Base-by-base conservation (phyloP, 2,888 invertebrate species). In the Eupithecia inturbata region DNA sequence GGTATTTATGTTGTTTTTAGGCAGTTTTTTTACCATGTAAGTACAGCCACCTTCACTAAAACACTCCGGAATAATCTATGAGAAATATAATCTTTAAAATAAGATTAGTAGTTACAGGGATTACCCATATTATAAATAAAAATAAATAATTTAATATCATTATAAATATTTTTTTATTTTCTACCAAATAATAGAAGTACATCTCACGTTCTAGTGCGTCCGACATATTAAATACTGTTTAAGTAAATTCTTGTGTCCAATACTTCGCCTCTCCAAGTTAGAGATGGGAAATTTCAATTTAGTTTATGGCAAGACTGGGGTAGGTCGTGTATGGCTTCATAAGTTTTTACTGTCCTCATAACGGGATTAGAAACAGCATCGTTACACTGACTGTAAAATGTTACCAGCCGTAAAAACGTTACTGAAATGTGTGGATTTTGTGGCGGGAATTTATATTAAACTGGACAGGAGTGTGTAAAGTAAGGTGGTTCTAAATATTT, bases 381-480 rank as follows among this genome's bases (percentile, higher is more conserved):
- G 76, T 80, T 77, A 80, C 79, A 75, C 73, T 60, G 72, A 67
- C 76, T 76, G 77, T 80, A 78, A 80, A 79, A 78, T 63, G 74
- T 75, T 28, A 62, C 67, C 71, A 10, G 68, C 57, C 66, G 67
- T 78, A 77, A 76, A 78, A 78, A 28, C 62, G 22, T 70, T 79
- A 78, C 76, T 74, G 75, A 77, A 74, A 77, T 69, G 74, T 72
- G 72, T 64, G 70, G 33, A 63, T 68, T 66, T 36, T 39, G 66
- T 66, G 66, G 36, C 66, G 26, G 6, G 22, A 39, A 36, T 26
- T 39, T 16, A 33, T 31, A 36, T 70, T n/a, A 28, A 39, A 33
- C 22, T 57, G 57, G 57, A 26, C 26, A 57, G 26, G 57, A 12
- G 57, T 57, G 57, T 12, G 57, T 57, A 26, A 57, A 57, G 12